Evolutionary conservation across 1,140 invertebrate species (phyloP).

Genomic region (Subanguina moxae): DNA sequence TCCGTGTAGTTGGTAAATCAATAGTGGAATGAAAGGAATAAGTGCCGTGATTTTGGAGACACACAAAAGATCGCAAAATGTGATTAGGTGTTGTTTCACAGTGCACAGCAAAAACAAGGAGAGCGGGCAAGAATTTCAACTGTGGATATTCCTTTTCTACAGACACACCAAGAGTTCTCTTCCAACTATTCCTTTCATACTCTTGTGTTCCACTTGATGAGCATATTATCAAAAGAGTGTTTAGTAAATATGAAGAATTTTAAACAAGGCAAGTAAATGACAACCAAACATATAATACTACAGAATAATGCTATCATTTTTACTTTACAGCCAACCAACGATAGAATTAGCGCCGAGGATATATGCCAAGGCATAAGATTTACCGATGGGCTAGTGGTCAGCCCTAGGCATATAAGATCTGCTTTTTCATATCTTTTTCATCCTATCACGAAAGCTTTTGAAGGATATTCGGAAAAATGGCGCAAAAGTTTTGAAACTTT

Average conservation of each 20-base stretch:
- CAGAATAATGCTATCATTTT: too few relatives aligned
- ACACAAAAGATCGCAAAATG: not conserved
- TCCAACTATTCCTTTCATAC: not conserved
- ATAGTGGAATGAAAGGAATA: not conserved
- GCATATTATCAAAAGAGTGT: not conserved
- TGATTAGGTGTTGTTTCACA: constrained; percentile 2
- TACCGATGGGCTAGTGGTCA: too few relatives aligned
- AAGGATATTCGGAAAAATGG: too few relatives aligned
- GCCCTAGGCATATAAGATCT: too few relatives aligned
- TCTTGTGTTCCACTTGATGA: not conserved
- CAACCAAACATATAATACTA: too few relatives aligned
- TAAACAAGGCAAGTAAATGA: not conserved
- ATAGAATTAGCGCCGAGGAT: too few relatives aligned
- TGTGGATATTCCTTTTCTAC: not conserved
- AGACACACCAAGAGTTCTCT: not conserved
- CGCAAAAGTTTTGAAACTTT: too few relatives aligned
- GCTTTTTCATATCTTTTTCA: too few relatives aligned
- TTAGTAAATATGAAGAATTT: not conserved
- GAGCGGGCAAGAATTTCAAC: not conserved
- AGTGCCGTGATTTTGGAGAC: not conserved
- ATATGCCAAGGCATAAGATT: too few relatives aligned
- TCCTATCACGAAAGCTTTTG: too few relatives aligned
- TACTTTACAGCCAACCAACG: too few relatives aligned
- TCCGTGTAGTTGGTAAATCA: not conserved
- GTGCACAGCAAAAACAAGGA: not conserved